A percentile compares a stretch with the other conserved stretches of the same genome.
Evolutionary conservation across 2,888 invertebrate genomes (phyloP).

Genomic region (Exephanes ischioxanthus): DNA sequence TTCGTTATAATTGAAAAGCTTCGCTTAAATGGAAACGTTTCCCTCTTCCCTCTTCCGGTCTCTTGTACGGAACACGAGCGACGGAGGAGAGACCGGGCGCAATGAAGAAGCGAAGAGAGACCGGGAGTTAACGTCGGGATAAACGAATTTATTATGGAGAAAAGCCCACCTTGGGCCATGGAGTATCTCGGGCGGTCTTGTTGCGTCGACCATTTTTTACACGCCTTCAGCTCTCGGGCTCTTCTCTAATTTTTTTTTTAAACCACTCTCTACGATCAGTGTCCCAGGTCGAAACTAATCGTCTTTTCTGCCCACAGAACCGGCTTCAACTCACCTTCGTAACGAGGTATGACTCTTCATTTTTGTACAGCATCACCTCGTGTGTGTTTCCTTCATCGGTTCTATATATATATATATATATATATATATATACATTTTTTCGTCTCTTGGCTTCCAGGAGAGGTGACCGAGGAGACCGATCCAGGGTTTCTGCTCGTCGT

Average conservation of each 20-base stretch:
- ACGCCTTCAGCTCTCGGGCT: constrained; percentile 53
- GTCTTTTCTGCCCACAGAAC: constrained; percentile 38
- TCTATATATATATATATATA: constrained; percentile 11
- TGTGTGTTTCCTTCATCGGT: background rate
- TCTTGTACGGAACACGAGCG: constrained; percentile 36
- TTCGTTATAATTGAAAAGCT: constrained; percentile 82
- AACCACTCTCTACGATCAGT: constrained; percentile 49
- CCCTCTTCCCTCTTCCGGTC: constrained; percentile 38
- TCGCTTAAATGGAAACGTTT: constrained; percentile 77
- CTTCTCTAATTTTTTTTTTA: constrained; percentile 66
- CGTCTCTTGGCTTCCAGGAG: background rate
- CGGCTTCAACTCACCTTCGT: constrained; percentile 45
- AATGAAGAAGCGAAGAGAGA: constrained; percentile 52
- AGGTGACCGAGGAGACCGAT: constrained; percentile 29
- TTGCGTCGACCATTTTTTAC: constrained; percentile 46
- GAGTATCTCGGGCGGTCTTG: constrained; percentile 56
- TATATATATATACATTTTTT: background rate
- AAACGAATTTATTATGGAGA: constrained; percentile 79
- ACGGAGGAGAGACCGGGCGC: constrained; percentile 58
- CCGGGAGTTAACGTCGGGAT: constrained; percentile 68
- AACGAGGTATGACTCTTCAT: constrained; percentile 67
- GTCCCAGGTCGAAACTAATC: constrained; percentile 56
- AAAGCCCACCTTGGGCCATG: constrained; percentile 50
- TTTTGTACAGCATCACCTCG: constrained; percentile 40
- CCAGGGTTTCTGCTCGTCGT: constrained; percentile 40